These are phyloP conservation scores for Marmota flaviventris DNA, from an alignment of 2,113 vertebrate species.

Conservation along the genomic window DNA sequence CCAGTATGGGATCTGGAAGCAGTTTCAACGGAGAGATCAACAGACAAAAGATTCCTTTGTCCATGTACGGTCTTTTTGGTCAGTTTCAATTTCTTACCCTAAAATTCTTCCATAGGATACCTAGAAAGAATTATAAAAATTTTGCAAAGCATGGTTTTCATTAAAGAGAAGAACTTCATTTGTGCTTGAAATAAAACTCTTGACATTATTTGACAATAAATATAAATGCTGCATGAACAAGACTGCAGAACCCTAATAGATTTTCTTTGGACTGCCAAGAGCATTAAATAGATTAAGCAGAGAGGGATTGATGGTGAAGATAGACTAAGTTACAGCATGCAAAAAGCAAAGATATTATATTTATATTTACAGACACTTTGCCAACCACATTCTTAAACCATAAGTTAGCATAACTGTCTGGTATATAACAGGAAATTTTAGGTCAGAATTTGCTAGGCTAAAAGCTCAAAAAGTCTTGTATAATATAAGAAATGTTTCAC, in stretches of 20 bases:
- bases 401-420: not conserved
- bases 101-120: not conserved
- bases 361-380: not conserved
- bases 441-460: not conserved
- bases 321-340: not conserved
- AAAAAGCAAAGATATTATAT: not conserved
- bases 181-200: constrained; percentile 34
- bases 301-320: not conserved
- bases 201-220: not conserved
- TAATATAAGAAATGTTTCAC: not conserved
- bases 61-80: not conserved
- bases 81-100: not conserved
- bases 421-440: not conserved
- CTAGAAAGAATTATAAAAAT: not conserved
- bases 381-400: not conserved
- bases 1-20: not conserved
- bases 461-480: not conserved
- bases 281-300: not conserved
- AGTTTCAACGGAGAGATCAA: not conserved
- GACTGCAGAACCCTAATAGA: not conserved
- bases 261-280: not conserved
- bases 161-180: not conserved
- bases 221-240: not conserved
- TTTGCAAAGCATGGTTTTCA: not conserved
- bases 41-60: not conserved